Evolutionary conservation across 2,888 invertebrate species (phyloP), one percentile per base, ranked within the genome.

Genomic region (Chorisops tibialis): DNA sequence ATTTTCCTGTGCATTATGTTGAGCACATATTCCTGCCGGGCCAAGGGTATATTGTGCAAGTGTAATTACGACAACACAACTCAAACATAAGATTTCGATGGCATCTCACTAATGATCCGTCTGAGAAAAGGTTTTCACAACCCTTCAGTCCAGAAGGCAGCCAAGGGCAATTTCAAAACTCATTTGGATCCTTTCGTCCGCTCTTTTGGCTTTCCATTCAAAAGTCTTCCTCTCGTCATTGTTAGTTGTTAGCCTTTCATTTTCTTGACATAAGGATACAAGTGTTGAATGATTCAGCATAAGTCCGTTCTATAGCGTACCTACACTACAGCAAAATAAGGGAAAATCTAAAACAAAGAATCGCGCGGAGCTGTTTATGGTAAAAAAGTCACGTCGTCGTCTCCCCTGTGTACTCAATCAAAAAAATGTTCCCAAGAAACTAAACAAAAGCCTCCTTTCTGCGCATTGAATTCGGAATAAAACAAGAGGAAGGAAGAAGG

Each of bases 61-160:
- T 43, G 43, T 63, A 63, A 63, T 63, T 63, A 63, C 60, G 49
- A 22, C 56, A 56, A 52, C 50, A 41, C 56, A 61, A 48, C 49
- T 60, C 48, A 56, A 61, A 61, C 54, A 60, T 45, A 52, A 52
- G 50, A 62, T 63, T 60, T 61, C 63, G 52, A 50, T 60, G 24
- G 37, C 56, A 54, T 56, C 24, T 60, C 43, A 43, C 43, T 56
- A 56, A 56, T 56, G 56, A 56, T 43, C n/a, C 43, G 43, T 19
- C 30, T 30, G 30, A 24, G 43, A 43, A 43, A n/a, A 56, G 56
- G 5, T 56, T 43, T 16, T 30, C 22, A n/a, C 56, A 56, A 30
- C 43, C 45, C 56, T 56, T 54, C 43, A 56, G 43, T 43, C 56
- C 43, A 41, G 18, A 43, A 56, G 45, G 56, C 56, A 56, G 45